Percentiles rank a stretch among this genome's conserved stretches.
Evolutionary conservation across 1,140 invertebrate species (phyloP).

Genomic region (Macrobrachium rosenbergii): DNA sequence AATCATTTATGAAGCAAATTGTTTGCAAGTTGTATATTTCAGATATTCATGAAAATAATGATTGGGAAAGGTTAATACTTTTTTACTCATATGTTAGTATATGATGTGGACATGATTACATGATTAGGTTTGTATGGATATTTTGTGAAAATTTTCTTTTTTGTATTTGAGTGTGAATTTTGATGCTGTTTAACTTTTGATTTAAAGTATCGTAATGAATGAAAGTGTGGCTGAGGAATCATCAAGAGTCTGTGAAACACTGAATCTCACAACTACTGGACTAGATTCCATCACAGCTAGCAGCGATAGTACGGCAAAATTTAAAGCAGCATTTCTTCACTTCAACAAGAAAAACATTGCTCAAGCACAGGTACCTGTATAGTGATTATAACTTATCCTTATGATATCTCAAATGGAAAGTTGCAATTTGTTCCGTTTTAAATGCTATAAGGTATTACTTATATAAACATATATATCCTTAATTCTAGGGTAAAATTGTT

Average conservation of each 20-base stretch:
- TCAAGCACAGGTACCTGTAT: constrained; percentile 47
- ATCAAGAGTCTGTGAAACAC: constrained; percentile 44
- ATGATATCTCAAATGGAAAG: not conserved
- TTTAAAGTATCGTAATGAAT: constrained; percentile 28
- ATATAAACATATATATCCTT: not conserved
- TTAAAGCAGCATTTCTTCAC: constrained; percentile 85
- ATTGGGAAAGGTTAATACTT: too few species aligned
- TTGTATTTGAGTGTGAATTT: too few species aligned
- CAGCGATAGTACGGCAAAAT: constrained; percentile 77
- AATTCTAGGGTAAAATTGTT: not conserved
- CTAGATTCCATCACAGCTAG: constrained; percentile 80
- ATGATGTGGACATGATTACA: too few species aligned
- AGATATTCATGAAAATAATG: too few species aligned
- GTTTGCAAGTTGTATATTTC: too few species aligned
- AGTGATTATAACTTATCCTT: not conserved
- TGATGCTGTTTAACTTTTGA: not conserved
- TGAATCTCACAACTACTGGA: constrained; percentile 72
- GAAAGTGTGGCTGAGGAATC: constrained; percentile 39
- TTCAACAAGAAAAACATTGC: constrained; percentile 74
- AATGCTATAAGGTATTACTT: not conserved
- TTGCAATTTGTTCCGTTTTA: not conserved
- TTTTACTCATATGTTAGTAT: too few species aligned
- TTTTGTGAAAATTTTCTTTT: too few species aligned
- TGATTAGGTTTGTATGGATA: too few species aligned
- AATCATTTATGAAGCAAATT: too few species aligned